A percentile compares a stretch with the other conserved stretches of the same genome.
Conservation (phyloP, 1,140 invertebrate species). For the Leptinotarsa defecta region DNA sequence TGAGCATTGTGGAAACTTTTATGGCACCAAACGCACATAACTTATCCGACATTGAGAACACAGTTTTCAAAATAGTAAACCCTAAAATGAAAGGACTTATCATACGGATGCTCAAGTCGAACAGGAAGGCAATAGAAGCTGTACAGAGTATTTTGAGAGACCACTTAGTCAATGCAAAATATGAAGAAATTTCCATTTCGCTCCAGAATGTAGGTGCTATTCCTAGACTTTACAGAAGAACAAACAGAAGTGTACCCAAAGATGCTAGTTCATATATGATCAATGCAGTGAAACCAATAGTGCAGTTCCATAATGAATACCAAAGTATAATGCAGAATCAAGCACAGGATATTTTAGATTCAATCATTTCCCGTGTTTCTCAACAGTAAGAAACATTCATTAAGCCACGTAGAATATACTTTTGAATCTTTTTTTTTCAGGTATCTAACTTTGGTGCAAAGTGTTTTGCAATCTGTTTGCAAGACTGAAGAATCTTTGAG, state of each 20-base stretch:
- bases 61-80: constrained; percentile 45
- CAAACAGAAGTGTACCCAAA: constrained; percentile 84
- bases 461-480: constrained; percentile 89
- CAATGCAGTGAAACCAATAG: constrained; percentile 67
- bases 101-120: constrained; percentile 40
- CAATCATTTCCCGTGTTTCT: constrained; percentile 38
- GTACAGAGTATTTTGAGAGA: constrained; percentile 58
- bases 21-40: constrained; percentile 32
- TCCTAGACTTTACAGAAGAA: constrained; percentile 89
- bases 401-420: too few relatives aligned
- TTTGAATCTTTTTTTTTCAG: constrained; percentile 59
- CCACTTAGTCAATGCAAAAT: constrained; percentile 59
- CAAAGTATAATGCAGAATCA: constrained; percentile 55
- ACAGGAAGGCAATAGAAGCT: constrained; percentile 58
- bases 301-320: constrained; percentile 66
- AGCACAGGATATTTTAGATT: constrained; percentile 36
- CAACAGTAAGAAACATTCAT: constrained; percentile 39
- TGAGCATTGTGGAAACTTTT: constrained; percentile 39
- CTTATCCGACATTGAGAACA: constrained; percentile 33
- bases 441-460: constrained; percentile 78
- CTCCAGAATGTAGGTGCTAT: constrained; percentile 85
- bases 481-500: constrained; percentile 92
- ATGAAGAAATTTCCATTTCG: constrained; percentile 61
- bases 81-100: constrained; percentile 35
- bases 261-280: constrained; percentile 80